Conservation (phyloP, 37 sponge, comb jelly and placozoan genomes). For the Oopsacas minuta region DNA sequence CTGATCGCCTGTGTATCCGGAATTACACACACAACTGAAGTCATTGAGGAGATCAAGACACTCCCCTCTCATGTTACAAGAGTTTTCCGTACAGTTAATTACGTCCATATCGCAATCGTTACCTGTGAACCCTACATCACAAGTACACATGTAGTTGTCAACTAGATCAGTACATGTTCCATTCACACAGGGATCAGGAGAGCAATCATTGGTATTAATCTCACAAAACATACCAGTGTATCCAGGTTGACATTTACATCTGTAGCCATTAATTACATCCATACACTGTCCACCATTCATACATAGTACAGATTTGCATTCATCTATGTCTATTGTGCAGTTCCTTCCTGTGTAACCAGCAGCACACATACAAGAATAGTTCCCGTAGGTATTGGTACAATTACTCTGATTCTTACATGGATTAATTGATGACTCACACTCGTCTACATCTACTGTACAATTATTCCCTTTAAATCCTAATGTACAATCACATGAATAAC, state of each 20-base stretch:
- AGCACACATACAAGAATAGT: neutral
- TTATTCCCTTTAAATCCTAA: neutral
- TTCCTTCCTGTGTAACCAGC: slow-evolving; percentile 13
- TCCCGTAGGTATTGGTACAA: neutral
- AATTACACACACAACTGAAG: neutral
- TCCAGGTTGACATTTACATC: slow-evolving; percentile 10
- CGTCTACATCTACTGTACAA: neutral
- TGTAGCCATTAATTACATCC: neutral
- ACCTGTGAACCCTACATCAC: neutral
- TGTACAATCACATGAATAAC: neutral
- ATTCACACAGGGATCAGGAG: slow-evolving; percentile 30
- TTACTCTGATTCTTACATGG: neutral
- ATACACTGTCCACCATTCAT: slow-evolving; percentile 20
- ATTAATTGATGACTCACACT: neutral
- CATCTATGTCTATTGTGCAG: neutral
- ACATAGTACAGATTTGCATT: neutral
- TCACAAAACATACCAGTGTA: slow-evolving; percentile 13
- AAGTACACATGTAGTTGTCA: neutral
- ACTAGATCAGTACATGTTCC: slow-evolving; percentile 15
- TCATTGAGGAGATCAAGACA: neutral
- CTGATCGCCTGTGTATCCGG: slow-evolving; percentile 19
- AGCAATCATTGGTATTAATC: slow-evolving; percentile 21
- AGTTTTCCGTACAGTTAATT: neutral
- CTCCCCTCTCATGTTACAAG: neutral
- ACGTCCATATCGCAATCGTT: neutral